These are phyloP conservation scores for Argyra leucocephala DNA, from an alignment of 2,888 invertebrate genomes.

Conservation along the genomic window DNA sequence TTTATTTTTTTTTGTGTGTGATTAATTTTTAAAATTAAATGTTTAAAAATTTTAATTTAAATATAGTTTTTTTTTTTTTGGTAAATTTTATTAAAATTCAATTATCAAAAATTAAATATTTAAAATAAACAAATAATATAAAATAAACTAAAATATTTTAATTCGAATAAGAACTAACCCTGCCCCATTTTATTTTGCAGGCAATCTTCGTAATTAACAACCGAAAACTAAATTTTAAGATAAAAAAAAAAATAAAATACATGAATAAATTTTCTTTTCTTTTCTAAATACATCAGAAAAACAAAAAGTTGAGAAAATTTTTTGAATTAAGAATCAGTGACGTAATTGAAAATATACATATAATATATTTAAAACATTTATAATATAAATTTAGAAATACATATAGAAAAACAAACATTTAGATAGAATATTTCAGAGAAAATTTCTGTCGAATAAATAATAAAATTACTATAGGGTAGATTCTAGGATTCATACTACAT, in stretches of 20 bases:
- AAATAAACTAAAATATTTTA: slow-evolving; percentile 12
- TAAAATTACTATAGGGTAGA: too few species aligned
- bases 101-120: neutral
- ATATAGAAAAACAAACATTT: too few species aligned
- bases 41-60: neutral
- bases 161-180: slow-evolving; percentile 37
- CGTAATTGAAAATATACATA: slow-evolving; percentile 14
- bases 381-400: too few species aligned
- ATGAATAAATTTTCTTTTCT: slow-evolving; percentile 14
- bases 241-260: slow-evolving; percentile 14
- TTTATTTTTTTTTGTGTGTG: too few species aligned
- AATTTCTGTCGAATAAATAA: too few species aligned
- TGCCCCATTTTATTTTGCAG: slow-evolving; percentile 38
- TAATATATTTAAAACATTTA: too few species aligned
- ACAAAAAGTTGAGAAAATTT: slow-evolving; percentile 13
- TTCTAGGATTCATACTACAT: too few species aligned
- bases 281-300: too few species aligned
- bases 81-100: neutral
- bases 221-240: slow-evolving; percentile 19
- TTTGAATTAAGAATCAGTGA: neutral
- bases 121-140: neutral
- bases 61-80: neutral
- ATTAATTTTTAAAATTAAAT: neutral
- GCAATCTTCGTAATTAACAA: slow-evolving; percentile 11
- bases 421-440: too few species aligned